phyloP scores from a whole-genome alignment of 2,113 vertebrate genomes.

The Podilymbus podiceps region DNA sequence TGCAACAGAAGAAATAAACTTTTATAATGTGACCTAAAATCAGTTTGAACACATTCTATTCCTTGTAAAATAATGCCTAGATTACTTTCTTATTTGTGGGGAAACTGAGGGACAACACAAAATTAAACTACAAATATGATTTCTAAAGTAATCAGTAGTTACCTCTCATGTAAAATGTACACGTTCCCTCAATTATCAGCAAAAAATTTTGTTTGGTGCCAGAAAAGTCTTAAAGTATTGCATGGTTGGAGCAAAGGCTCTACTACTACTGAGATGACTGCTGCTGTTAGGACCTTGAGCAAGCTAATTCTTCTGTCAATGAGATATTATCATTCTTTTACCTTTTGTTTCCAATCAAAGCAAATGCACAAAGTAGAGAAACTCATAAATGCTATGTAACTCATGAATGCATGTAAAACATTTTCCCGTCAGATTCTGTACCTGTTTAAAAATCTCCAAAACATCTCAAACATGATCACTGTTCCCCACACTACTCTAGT shows the following conservation, averaged over 20 bases:
- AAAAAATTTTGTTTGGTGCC: background rate
- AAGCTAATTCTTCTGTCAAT: background rate
- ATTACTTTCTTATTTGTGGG: background rate
- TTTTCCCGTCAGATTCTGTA: background rate
- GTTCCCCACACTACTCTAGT: fast-evolving
- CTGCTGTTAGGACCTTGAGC: background rate
- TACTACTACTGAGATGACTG: background rate
- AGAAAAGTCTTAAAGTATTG: background rate
- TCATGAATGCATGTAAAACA: background rate
- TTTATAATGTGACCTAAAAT: background rate
- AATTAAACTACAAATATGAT: background rate
- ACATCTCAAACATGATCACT: background rate
- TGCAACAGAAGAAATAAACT: background rate
- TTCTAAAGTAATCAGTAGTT: background rate
- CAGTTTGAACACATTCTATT: background rate
- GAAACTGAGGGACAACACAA: background rate
- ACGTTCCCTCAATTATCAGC: background rate
- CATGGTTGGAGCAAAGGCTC: background rate
- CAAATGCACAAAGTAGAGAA: background rate
- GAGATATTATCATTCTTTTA: background rate
- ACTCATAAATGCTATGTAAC: background rate
- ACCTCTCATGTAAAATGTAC: background rate
- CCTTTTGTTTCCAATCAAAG: background rate
- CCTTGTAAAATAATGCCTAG: background rate
- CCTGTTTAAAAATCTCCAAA: background rate